These are phyloP conservation scores for Chaetogeoica ovagalla DNA, from an alignment of 2,888 invertebrate species.

Conservation along the genomic window DNA sequence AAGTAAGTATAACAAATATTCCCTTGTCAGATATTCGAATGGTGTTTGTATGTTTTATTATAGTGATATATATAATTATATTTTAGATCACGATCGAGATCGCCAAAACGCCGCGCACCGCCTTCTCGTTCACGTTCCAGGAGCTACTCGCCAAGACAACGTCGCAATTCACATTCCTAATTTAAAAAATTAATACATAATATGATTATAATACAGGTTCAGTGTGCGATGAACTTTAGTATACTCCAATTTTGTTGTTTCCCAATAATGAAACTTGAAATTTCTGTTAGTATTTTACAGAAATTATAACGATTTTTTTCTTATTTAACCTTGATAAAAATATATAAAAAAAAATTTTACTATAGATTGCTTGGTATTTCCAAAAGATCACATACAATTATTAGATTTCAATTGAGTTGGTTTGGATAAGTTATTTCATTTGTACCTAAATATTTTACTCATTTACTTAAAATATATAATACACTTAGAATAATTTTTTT, in stretches of 20 bases:
- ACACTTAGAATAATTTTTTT: background rate
- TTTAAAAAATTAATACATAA: background rate
- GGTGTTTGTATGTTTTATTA: background rate
- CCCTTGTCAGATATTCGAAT: background rate
- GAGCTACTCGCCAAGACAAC: slow-evolving; percentile 56
- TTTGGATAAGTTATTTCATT: slow-evolving; percentile 32
- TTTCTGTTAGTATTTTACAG: slow-evolving; percentile 44
- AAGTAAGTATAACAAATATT: slow-evolving; percentile 35
- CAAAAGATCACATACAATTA: slow-evolving; percentile 34
- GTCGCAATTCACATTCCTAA: slow-evolving; percentile 55
- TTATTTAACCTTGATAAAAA: slow-evolving; percentile 14
- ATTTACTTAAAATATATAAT: slow-evolving; percentile 50
- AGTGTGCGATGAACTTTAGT: slow-evolving; percentile 30
- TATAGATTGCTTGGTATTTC: slow-evolving; percentile 31
- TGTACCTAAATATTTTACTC: slow-evolving; percentile 31
- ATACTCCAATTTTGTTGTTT: slow-evolving; percentile 26
- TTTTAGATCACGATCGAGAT: slow-evolving; percentile 54
- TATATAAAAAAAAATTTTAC: slow-evolving; percentile 46
- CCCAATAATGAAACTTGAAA: slow-evolving; percentile 18
- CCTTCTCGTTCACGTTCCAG: slow-evolving; percentile 57
- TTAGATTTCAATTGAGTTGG: slow-evolving; percentile 32
- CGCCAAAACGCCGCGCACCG: slow-evolving; percentile 54
- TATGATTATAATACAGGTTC: slow-evolving; percentile 31
- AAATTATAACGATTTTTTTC: slow-evolving; percentile 34
- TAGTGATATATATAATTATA: slow-evolving; percentile 23